A percentile compares a stretch with the other conserved stretches of the same genome.
These are phyloP conservation scores for Drosophila cyrtoloma DNA, from an alignment of 2,888 invertebrate genomes.

Conservation along the genomic window DNA sequence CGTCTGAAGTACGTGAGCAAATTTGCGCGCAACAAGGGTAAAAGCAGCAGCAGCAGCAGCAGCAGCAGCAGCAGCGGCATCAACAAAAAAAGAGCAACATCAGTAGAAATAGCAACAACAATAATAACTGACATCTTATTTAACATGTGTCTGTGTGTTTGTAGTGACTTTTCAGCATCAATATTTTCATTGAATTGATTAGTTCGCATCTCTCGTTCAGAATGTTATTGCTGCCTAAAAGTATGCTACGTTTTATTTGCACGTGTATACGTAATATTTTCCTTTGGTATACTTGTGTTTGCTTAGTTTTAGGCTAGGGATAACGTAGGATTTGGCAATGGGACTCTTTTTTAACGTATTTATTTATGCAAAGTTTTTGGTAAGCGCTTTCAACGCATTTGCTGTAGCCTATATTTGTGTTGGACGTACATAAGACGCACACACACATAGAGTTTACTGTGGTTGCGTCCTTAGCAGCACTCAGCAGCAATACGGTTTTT, in stretches of 20 bases:
- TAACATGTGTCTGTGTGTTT: conserved; percentile 37
- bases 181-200: conserved; percentile 77
- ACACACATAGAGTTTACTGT: conserved; percentile 37
- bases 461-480: conserved; percentile 46
- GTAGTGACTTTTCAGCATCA: conserved; percentile 73
- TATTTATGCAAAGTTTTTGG: conserved; percentile 62
- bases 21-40: conserved; percentile 41
- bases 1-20: conserved; percentile 62
- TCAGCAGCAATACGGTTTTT: conserved; percentile 33
- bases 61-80: conserved; percentile 12
- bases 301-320: conserved; percentile 60
- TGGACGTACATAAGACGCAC: conserved; percentile 56
- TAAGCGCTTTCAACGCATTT: conserved; percentile 58
- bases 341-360: conserved; percentile 37
- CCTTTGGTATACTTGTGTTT: conserved; percentile 51
- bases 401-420: conserved; percentile 51
- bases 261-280: conserved; percentile 30
- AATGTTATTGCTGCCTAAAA: conserved; percentile 54
- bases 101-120: conserved; percentile 33
- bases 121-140: conserved; percentile 61
- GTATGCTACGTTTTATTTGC: conserved; percentile 35
- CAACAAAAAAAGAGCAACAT: conserved; percentile 1
- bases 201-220: conserved; percentile 41
- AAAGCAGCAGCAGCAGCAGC: conserved; percentile 17
- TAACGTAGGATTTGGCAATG: conserved; percentile 50